Conservation (phyloP, 2,113 vertebrate species). For the Rousettus leschenaultii region DNA sequence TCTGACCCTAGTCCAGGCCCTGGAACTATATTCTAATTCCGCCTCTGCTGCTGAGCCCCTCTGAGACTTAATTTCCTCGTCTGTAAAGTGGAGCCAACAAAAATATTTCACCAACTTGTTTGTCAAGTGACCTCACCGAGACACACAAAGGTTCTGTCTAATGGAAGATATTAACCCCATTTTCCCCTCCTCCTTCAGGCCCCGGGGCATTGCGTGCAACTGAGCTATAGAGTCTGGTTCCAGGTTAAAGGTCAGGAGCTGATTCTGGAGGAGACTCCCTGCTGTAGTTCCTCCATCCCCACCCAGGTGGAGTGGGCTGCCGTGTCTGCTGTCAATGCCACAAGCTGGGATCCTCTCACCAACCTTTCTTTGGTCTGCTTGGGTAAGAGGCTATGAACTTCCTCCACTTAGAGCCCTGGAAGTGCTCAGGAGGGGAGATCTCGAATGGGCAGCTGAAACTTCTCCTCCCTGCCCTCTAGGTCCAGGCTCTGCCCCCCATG, state of each 20-base stretch:
- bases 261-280: background rate
- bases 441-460: background rate
- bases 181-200: background rate
- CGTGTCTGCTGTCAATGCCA: background rate
- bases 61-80: background rate
- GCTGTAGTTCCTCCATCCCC: constrained; percentile 47
- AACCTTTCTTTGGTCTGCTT: constrained; percentile 65
- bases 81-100: background rate
- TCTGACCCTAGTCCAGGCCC: background rate
- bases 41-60: background rate
- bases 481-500: constrained; percentile 27
- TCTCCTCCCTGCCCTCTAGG: background rate
- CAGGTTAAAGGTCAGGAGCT: background rate
- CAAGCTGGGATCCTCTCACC: background rate
- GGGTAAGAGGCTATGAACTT: constrained; percentile 47
- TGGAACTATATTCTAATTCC: background rate
- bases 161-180: background rate
- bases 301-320: background rate
- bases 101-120: background rate
- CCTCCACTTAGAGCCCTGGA: background rate
- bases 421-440: no score
- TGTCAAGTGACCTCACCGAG: background rate
- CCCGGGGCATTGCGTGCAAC: background rate
- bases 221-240: constrained; percentile 60
- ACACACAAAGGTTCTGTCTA: background rate